phyloP scores from a whole-genome alignment of 1,140 invertebrate genomes.

The Drosophila parvula region DNA sequence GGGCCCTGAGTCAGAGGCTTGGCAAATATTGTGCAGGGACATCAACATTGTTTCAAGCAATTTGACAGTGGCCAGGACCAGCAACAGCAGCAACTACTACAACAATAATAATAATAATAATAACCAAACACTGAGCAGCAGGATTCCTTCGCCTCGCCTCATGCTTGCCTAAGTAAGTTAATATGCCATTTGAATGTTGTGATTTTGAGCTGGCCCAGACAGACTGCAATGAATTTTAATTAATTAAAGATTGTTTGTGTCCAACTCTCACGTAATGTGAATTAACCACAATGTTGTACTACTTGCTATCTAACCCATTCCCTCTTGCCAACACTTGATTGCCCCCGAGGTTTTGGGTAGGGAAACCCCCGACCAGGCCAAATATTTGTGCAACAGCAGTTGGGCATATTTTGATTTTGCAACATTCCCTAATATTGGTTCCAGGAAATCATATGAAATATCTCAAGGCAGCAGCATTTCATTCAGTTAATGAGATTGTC shows the following conservation, averaged over 20 bases:
- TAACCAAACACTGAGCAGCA: conserved; percentile 36
- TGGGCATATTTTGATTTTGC: conserved; percentile 38
- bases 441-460: conserved; percentile 12
- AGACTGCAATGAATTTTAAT: conserved; percentile 72
- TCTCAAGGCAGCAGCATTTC: not conserved
- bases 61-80: conserved; percentile 22
- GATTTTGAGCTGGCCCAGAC: conserved; percentile 49
- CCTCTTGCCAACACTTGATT: not conserved
- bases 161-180: conserved; percentile 77
- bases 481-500: conserved; percentile 7
- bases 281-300: conserved; percentile 59
- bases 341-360: not conserved
- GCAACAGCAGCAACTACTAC: conserved; percentile 35
- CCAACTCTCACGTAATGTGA: conserved; percentile 55
- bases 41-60: conserved; percentile 56
- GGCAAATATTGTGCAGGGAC: conserved; percentile 25
- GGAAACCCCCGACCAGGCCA: conserved; percentile 19
- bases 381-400: conserved; percentile 53
- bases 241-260: conserved; percentile 73
- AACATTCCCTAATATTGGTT: conserved; percentile 17
- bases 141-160: conserved; percentile 26
- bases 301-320: not conserved
- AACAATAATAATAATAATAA: conserved; percentile 60
- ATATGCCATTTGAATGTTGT: conserved; percentile 78
- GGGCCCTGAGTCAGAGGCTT: conserved; percentile 10